Base-by-base conservation (phyloP, 2,888 invertebrate species). In the Polydrusus cervinus region DNA sequence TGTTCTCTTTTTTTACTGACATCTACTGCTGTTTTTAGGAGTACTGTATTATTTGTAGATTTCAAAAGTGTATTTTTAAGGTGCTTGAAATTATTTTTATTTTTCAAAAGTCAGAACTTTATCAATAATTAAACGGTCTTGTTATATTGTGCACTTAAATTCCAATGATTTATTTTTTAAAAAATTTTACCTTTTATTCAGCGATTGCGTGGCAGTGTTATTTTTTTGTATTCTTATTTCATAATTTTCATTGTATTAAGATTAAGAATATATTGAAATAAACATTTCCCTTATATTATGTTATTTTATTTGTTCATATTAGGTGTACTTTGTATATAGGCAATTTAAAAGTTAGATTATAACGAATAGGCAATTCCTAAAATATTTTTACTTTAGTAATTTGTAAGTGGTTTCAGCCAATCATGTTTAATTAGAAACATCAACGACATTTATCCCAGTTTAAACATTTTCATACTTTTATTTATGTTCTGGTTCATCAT, bases 251-350 rank as follows among this genome's bases (percentile, higher is more conserved):
- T 76, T 76, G 68, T 78, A 70, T 78, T 67, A 43, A 67, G 65
- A 70, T 78, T 67, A 43, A 67, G 65, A 38, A 78, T 76, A 66
- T 78, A 76, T 70, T 77, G 69, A 68, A 67, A 65, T 74, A 45
- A 53, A 60, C 49, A 61, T 68, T 74, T 78, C 66, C 67, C 18
- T 67, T 67, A 76, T 55, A 69, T 53, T 69, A 67, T 65, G 70
- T 76, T 77, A 78, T 75, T 79, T 79, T 77, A 78, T 74, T 78
- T 79, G 78, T 79, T 79, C 77, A 81, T 81, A 79, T 68, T 79
- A 78, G 71, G 74, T 79, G 80, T 81, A 80, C 76, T 80, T 78
- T 81, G 80, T 81, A 80, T 78, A 81, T 81, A 81, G 77, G 71
- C 75, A 77, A 74, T 78, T 78, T 77, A 76, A 78, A 78, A 69